These are phyloP conservation scores for Hydropotes inermis DNA, from an alignment of 2,113 vertebrate species.

Conservation along the genomic window DNA sequence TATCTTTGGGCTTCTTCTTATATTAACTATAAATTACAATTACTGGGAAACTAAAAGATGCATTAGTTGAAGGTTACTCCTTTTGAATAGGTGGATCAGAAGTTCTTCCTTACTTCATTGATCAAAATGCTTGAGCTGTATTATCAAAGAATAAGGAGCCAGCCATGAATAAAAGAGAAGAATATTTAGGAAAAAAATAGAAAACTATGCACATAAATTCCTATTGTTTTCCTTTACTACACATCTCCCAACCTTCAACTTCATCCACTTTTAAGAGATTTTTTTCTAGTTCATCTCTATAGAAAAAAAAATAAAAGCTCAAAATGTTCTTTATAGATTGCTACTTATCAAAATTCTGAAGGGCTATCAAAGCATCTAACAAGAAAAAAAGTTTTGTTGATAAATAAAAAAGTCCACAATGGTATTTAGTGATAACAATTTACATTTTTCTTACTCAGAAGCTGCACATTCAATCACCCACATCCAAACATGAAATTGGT, in stretches of 20 bases:
- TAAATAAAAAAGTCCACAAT: conserved; percentile 8
- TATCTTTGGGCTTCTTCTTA: neutral
- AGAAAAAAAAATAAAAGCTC: neutral
- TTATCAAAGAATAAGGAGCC: neutral
- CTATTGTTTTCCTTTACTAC: neutral
- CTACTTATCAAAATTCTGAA: neutral
- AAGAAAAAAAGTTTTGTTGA: neutral
- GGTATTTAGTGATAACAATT: neutral
- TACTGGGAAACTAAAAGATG: neutral
- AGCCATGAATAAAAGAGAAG: neutral
- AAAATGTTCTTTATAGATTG: neutral
- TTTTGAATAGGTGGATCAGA: neutral
- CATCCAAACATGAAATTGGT: neutral
- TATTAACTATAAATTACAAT: neutral
- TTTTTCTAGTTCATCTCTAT: neutral
- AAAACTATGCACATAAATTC: neutral
- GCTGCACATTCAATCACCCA: neutral
- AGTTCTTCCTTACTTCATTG: neutral
- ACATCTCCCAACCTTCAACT: neutral
- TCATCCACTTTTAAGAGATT: neutral
- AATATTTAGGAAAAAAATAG: neutral
- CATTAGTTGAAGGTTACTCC: neutral
- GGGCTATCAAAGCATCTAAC: neutral
- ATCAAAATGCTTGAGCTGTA: neutral
- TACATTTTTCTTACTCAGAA: neutral